Conservation (phyloP, 2,113 vertebrate species). For the Epinephelus fuscoguttatus region DNA sequence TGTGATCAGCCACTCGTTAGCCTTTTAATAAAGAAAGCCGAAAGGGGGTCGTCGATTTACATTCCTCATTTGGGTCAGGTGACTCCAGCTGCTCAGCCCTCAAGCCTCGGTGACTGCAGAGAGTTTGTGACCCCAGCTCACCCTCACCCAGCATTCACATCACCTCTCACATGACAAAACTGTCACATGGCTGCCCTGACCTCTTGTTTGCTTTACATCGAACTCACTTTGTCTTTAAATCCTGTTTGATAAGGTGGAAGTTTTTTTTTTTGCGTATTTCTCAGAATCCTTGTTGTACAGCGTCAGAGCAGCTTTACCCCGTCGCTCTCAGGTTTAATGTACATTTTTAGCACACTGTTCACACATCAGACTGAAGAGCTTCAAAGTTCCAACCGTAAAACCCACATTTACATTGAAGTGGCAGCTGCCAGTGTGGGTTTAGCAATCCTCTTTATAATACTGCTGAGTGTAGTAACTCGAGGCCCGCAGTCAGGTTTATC, state of each 20-base stretch:
- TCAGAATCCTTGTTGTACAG: neutral
- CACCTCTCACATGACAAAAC: constrained; percentile 57
- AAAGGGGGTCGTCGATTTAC: constrained; percentile 2
- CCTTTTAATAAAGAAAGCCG: constrained; percentile 22
- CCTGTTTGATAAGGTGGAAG: constrained; percentile 59
- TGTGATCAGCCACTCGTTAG: constrained; percentile 19
- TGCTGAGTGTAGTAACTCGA: constrained; percentile 73
- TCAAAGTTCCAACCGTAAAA: constrained; percentile 1
- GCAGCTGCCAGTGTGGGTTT: constrained; percentile 60
- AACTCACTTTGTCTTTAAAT: constrained; percentile 2
- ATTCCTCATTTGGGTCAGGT: constrained; percentile 41
- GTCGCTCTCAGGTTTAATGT: neutral
- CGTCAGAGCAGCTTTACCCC: neutral
- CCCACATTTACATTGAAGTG: constrained; percentile 34
- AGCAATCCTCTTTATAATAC: constrained; percentile 68
- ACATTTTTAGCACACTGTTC: neutral
- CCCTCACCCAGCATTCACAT: constrained; percentile 7
- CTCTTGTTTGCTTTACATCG: constrained; percentile 57
- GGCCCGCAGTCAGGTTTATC: constrained; percentile 60
- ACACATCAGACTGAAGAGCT: constrained; percentile 12
- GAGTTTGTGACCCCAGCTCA: neutral
- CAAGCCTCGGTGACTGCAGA: neutral
- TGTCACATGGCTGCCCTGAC: constrained; percentile 45
- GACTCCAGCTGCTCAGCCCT: neutral
- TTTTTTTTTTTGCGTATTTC: neutral